Conservation (phyloP, 1,140 invertebrate genomes). For the Heliconius congener region DNA sequence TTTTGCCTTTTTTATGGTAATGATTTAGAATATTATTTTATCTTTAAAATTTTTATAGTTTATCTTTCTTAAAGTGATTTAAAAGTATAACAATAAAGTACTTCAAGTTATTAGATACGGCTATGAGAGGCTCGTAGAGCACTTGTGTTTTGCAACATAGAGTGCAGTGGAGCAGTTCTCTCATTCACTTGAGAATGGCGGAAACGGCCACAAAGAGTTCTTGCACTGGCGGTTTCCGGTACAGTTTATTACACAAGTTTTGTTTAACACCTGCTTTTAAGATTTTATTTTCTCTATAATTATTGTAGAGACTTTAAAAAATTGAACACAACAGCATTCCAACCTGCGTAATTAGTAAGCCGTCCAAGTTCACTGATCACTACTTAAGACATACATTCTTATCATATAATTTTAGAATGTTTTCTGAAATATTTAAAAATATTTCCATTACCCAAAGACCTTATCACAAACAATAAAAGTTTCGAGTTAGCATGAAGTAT, state of each 20-base stretch:
- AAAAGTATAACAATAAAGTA: conserved; percentile 3
- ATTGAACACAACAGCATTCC: too few species aligned
- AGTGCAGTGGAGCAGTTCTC: conserved; percentile 25
- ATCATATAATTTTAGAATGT: too few species aligned
- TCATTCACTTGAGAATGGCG: conserved; percentile 63
- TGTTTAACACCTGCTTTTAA: conserved; percentile 37
- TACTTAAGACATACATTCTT: too few species aligned
- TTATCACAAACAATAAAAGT: too few species aligned
- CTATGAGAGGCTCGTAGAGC: background rate
- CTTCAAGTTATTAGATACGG: background rate
- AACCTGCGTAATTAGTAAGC: too few species aligned
- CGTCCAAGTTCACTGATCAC: too few species aligned
- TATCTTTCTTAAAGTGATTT: background rate
- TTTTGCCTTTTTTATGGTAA: too few species aligned
- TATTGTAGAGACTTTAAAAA: too few species aligned
- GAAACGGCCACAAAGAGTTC: conserved; percentile 68
- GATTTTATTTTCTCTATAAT: background rate
- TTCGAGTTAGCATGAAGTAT: too few species aligned
- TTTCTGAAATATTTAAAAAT: too few species aligned
- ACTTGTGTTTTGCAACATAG: conserved; percentile 36
- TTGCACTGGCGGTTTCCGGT: conserved; percentile 65
- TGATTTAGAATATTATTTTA: background rate
- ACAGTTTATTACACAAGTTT: conserved; percentile 44
- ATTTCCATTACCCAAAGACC: too few species aligned
- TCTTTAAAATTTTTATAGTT: background rate